A percentile compares a stretch with the other conserved stretches of the same genome.
phyloP scores from a whole-genome alignment of 1,140 invertebrate genomes.

The Dendrolimus punctatus region DNA sequence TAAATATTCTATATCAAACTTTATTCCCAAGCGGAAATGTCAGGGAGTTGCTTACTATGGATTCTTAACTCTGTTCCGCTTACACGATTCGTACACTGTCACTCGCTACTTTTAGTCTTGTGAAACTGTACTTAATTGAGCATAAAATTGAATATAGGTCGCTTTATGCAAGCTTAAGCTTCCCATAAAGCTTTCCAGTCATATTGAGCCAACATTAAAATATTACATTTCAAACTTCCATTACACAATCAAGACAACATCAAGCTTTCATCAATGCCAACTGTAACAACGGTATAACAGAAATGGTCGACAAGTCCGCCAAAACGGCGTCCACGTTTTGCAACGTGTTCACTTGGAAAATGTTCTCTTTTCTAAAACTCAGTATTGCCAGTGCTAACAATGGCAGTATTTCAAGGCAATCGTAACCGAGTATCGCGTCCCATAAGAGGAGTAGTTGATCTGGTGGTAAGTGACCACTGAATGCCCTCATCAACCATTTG shows the following conservation, averaged over 20 bases:
- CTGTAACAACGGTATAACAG: conserved; percentile 83
- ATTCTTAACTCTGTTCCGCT: no score
- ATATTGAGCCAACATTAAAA: no score
- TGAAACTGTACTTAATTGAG: no score
- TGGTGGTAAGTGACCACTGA: conserved; percentile 93
- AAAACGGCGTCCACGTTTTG: conserved; percentile 91
- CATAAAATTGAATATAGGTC: no score
- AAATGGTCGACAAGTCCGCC: conserved; percentile 91
- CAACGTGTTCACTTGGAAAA: conserved; percentile 90
- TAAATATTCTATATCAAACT: no score
- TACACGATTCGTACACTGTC: no score
- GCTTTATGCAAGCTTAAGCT: no score
- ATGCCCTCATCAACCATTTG: conserved; percentile 96
- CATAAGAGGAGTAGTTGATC: conserved; percentile 93
- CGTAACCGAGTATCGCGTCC: conserved; percentile 93
- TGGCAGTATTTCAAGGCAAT: conserved; percentile 91
- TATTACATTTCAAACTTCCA: neutral
- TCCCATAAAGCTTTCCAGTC: no score
- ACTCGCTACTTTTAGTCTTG: no score
- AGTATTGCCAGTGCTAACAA: conserved; percentile 90
- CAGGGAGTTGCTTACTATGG: no score
- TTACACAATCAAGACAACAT: conserved; percentile 5
- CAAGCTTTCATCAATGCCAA: conserved; percentile 63
- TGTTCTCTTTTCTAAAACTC: conserved; percentile 92
- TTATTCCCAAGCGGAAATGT: no score